These are phyloP conservation scores for Microcebus jonahi DNA, from an alignment of 2,113 vertebrate species.

Conservation along the genomic window DNA sequence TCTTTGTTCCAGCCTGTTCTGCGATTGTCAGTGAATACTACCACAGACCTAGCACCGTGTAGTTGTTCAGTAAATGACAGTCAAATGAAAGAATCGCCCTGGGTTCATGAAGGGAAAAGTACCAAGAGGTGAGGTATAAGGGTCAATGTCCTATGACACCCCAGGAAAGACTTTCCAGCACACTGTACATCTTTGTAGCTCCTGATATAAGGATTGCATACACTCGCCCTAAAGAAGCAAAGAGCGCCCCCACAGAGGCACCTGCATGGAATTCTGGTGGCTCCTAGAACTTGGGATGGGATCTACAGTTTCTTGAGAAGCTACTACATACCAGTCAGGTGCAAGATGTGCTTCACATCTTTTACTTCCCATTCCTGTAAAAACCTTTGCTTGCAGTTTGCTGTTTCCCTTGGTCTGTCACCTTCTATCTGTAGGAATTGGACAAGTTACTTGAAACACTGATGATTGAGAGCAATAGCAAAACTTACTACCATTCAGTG, in stretches of 20 bases:
- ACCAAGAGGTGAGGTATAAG: not conserved
- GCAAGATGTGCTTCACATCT: not conserved
- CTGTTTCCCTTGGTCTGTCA: not conserved
- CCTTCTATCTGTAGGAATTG: not conserved
- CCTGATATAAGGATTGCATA: not conserved
- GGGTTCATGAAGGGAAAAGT: not conserved
- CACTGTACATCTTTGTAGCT: not conserved
- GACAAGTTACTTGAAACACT: not conserved
- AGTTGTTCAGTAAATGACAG: not conserved
- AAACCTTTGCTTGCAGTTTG: not conserved
- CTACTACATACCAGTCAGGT: not conserved
- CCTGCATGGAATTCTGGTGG: not conserved
- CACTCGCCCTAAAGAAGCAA: not conserved
- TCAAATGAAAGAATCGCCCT: not conserved
- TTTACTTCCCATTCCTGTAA: not conserved
- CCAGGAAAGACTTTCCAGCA: not conserved
- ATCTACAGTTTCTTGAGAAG: not conserved
- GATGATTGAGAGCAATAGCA: not conserved
- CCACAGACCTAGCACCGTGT: rapidly evolving
- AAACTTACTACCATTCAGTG: not conserved
- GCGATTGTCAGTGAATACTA: not conserved
- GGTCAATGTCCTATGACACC: not conserved
- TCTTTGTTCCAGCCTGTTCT: not conserved
- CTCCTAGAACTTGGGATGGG: not conserved
- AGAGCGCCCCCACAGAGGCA: not conserved